Conservation (phyloP, 1,140 invertebrate genomes). For the Drosophila paulistorum region DNA sequence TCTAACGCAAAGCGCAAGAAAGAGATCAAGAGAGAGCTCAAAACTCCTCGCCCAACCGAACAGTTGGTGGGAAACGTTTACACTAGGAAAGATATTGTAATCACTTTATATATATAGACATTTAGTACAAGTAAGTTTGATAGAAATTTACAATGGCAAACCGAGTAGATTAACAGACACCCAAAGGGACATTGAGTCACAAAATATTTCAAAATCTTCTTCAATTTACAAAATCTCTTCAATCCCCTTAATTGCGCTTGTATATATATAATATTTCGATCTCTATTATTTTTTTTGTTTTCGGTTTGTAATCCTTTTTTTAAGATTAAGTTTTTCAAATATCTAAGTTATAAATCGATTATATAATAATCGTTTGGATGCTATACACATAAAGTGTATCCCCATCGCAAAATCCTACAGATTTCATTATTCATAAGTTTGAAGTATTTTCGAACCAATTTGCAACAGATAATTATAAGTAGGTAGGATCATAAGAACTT, state of each 20-base stretch:
- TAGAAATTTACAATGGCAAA: too few relatives aligned
- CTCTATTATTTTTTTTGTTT: neutral
- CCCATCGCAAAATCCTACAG: neutral
- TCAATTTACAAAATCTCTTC: neutral
- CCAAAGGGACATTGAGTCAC: neutral
- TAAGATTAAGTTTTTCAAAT: neutral
- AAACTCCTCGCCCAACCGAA: conserved; percentile 12
- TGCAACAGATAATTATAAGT: neutral
- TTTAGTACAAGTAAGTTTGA: neutral
- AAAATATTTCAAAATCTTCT: neutral
- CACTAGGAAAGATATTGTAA: conserved; percentile 11
- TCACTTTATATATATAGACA: neutral
- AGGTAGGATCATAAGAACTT: neutral
- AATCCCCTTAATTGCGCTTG: neutral
- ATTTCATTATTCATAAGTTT: too few relatives aligned
- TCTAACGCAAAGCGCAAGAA: neutral
- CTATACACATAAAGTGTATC: neutral
- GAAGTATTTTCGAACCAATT: neutral
- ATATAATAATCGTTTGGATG: neutral
- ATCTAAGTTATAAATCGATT: neutral
- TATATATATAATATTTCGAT: neutral
- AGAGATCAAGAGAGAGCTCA: neutral
- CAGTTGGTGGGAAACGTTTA: conserved; percentile 8
- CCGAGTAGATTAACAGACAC: too few relatives aligned
- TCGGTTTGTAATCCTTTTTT: neutral